phyloP scores from a whole-genome alignment of 2,888 invertebrate species.

The Smittia aterrima region DNA sequence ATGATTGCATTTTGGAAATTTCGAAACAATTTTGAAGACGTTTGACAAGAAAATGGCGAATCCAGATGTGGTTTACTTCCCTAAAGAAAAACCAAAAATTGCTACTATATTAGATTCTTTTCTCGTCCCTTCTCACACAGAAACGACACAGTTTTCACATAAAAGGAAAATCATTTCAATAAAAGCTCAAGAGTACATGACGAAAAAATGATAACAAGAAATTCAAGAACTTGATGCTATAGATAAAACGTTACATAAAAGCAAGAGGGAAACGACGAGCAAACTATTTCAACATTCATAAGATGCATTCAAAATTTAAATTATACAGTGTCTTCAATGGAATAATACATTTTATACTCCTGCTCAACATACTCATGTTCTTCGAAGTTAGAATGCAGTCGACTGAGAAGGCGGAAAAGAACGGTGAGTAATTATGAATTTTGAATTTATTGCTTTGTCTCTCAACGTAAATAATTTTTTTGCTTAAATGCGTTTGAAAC shows the following conservation, averaged over 20 bases:
- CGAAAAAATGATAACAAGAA: slow-evolving; percentile 15
- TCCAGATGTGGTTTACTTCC: too few species aligned
- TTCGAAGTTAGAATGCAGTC: slow-evolving; percentile 32
- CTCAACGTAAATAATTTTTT: background rate
- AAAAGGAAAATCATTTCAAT: slow-evolving; percentile 1
- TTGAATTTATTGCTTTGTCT: slow-evolving; percentile 2
- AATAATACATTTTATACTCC: slow-evolving; percentile 31
- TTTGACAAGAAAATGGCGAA: too few species aligned
- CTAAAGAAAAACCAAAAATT: background rate
- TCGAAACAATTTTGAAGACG: too few species aligned
- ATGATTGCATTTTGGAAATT: too few species aligned
- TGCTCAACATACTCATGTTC: slow-evolving; percentile 33
- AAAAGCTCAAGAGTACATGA: background rate
- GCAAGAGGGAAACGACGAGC: background rate
- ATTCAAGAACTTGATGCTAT: background rate
- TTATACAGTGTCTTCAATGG: slow-evolving; percentile 37
- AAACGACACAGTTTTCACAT: background rate
- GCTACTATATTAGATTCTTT: background rate
- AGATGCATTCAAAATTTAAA: slow-evolving; percentile 40
- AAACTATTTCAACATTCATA: slow-evolving; percentile 14
- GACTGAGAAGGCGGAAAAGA: slow-evolving; percentile 35
- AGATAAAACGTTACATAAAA: slow-evolving; percentile 15
- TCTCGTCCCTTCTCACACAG: background rate
- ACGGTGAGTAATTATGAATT: slow-evolving; percentile 18
- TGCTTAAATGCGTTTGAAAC: background rate